Conservation (phyloP, 1,140 invertebrate genomes). For the Oncopeltus fasciatus region DNA sequence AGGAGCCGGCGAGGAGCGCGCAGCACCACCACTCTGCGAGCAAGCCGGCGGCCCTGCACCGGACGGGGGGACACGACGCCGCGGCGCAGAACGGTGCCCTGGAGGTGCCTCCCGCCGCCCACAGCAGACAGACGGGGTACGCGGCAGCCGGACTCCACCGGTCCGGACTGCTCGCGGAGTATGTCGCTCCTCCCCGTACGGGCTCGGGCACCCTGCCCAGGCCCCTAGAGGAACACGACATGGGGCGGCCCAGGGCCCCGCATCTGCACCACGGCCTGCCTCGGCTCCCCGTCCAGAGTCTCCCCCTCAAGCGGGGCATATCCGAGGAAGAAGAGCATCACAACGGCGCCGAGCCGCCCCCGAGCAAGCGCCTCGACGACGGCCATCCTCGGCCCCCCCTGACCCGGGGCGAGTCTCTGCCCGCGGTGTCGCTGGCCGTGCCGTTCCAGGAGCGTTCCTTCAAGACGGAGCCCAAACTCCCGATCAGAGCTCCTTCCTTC, state of each 20-base stretch:
- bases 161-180: constrained; percentile 30
- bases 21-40: constrained; percentile 16
- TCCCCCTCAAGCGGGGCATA: constrained; percentile 54
- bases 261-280: constrained; percentile 32
- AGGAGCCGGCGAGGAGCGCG: constrained; percentile 38
- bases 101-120: constrained; percentile 26
- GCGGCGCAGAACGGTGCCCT: constrained; percentile 25
- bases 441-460: constrained; percentile 59
- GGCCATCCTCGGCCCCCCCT: constrained; percentile 53
- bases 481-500: constrained; percentile 80
- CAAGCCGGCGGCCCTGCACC: constrained; percentile 21
- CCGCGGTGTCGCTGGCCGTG: constrained; percentile 59
- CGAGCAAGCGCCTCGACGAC: constrained; percentile 35
- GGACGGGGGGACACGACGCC: constrained; percentile 18
- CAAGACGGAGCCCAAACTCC: constrained; percentile 66
- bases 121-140: constrained; percentile 19
- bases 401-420: constrained; percentile 80
- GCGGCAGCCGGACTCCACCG: constrained; percentile 25
- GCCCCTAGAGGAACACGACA: constrained; percentile 31
- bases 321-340: constrained; percentile 55
- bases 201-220: constrained; percentile 23
- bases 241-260: constrained; percentile 35
- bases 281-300: constrained; percentile 34
- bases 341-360: constrained; percentile 36
- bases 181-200: constrained; percentile 29